Base-by-base conservation (phyloP, 2,113 vertebrate genomes). In the Corythornis cristatus region DNA sequence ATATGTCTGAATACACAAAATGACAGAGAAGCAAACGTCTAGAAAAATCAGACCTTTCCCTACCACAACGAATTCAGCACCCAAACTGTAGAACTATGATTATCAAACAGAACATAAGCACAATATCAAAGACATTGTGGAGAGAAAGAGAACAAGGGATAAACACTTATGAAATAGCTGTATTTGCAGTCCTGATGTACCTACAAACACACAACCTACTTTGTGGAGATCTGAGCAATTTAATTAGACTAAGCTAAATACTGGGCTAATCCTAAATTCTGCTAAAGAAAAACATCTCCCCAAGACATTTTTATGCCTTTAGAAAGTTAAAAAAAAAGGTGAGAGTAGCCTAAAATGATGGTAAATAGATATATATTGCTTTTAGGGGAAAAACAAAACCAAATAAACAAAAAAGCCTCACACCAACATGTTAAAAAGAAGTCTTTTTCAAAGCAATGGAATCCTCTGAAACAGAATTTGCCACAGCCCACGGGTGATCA, bases 311-410 rank as follows among this genome's bases (percentile, higher is more conserved):
- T 61, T 18, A 37, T 61, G 31, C 14, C 22, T 72, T 90, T 58
- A 72, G 11, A 79, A 84, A 73, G 33, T 54, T 74, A 90, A 92
- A 94, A 37, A 37, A 35, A 65, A 89, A 84, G 8, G 5, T 77
- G 14, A 71, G 5, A 48, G 16, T 46, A 87, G 64, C 9, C 12
- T 86, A 89, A 80, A 76, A 35, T 29, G 42, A 73, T 5, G 9
- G n/a, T 28, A 6, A 79, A 61, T 51, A 15, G 22, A 62, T 29
- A 72, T 0, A 1, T 7, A 54, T 4, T 0, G 3, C 3, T 82
- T 89, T 88, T 29, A 37, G 12, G 25, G 8, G 29, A 64, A 64
- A 45, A 11, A 21, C 72, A 5, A 60, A 22, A 57, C 31, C 17
- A 56, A 56, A 50, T 8, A 15, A 31, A 56, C 26, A 48, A 8